Conservation (phyloP, 2,797 vertebrate genomes). For the Crocidura indochinensis region DNA sequence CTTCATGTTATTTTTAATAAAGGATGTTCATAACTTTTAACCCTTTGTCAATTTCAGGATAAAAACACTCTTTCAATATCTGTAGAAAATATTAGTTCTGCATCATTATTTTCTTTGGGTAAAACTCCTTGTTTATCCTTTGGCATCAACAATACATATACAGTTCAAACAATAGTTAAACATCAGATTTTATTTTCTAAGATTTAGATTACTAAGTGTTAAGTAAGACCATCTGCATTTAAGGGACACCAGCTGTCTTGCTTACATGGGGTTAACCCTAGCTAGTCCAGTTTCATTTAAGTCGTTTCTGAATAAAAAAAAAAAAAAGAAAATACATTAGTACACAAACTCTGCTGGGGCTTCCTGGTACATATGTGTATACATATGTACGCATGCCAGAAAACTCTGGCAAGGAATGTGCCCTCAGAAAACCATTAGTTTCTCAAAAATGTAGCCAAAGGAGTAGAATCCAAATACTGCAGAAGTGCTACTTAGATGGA, state of each 20-base stretch:
- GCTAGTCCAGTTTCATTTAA: conserved; percentile 52
- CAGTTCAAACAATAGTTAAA: conserved; percentile 11
- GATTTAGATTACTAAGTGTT: conserved; percentile 66
- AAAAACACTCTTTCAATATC: conserved; percentile 26
- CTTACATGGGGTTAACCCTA: conserved; percentile 64
- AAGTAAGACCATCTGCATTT: conserved; percentile 80
- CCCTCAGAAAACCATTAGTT: background rate
- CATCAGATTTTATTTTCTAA: conserved; percentile 61
- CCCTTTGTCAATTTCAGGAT: background rate
- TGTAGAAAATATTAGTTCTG: conserved; percentile 40
- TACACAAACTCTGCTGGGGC: background rate
- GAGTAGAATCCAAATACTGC: conserved; percentile 43
- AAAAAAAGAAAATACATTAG: background rate
- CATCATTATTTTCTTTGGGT: conserved; percentile 26
- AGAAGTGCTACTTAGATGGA: conserved; percentile 66
- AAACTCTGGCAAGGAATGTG: conserved; percentile 32
- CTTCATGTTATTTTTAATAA: conserved; percentile 49
- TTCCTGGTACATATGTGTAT: conserved; percentile 46
- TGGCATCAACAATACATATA: background rate
- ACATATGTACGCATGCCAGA: background rate
- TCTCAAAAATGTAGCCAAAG: conserved; percentile 42
- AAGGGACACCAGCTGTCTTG: conserved; percentile 37
- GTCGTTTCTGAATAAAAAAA: conserved; percentile 67
- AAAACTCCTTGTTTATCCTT: background rate
- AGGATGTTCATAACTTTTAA: conserved; percentile 44